phyloP scores from a whole-genome alignment of 2,797 vertebrate genomes.

The Rhynchonycteris naso region DNA sequence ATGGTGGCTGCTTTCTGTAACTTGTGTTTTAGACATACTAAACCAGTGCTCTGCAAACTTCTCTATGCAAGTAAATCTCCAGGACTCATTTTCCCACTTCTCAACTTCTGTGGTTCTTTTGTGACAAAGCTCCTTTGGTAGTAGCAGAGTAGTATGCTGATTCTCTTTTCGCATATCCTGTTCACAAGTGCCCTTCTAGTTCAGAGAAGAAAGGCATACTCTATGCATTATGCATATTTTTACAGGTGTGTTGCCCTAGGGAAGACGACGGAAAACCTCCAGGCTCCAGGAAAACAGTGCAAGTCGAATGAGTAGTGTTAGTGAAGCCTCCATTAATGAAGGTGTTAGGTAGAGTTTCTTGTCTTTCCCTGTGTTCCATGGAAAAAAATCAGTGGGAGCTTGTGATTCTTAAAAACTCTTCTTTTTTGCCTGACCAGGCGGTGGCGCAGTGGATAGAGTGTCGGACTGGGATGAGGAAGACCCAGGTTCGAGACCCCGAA shows the following conservation, averaged over 20 bases:
- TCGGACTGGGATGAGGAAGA: too few species aligned
- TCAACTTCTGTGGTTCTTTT: not conserved
- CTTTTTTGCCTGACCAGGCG: not conserved
- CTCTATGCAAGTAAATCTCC: not conserved
- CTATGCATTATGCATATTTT: not conserved
- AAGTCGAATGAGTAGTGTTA: slow-evolving; percentile 2
- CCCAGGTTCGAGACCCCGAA: too few species aligned
- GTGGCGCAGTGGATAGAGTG: too few species aligned
- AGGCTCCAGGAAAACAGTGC: not conserved
- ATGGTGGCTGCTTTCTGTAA: not conserved
- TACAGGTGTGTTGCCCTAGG: not conserved
- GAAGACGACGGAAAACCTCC: not conserved
- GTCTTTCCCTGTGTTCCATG: not conserved
- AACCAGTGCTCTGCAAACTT: not conserved
- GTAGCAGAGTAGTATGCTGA: not conserved
- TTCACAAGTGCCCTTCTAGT: not conserved
- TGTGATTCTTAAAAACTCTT: not conserved
- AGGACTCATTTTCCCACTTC: not conserved
- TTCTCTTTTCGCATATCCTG: not conserved
- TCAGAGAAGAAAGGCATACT: not conserved
- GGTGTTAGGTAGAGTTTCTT: not conserved
- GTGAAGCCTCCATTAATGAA: slow-evolving; percentile 9
- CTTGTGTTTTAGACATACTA: not conserved
- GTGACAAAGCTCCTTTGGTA: not conserved
- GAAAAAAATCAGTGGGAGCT: slow-evolving; percentile 4